Evolutionary conservation across 2,888 invertebrate species (phyloP).

Genomic region (Eubasilissa splendida): DNA sequence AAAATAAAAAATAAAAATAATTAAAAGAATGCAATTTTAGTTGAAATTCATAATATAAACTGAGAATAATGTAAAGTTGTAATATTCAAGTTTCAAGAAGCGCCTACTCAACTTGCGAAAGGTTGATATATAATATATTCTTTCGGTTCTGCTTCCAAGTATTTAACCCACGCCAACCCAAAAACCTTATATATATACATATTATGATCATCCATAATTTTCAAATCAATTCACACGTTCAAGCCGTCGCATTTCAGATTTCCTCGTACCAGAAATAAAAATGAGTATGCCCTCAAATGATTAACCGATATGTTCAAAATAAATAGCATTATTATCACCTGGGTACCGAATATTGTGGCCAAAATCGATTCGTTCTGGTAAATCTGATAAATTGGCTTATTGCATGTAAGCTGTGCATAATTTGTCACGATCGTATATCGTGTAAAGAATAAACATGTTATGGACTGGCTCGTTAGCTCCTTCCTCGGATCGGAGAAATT

Average conservation of each 20-base stretch:
- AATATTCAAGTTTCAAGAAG: too few species aligned
- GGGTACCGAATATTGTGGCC: slow-evolving; percentile 12
- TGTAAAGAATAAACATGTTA: slow-evolving; percentile 42
- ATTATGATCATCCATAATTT: slow-evolving; percentile 13
- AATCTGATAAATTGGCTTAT: slow-evolving; percentile 55
- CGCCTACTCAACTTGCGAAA: too few species aligned
- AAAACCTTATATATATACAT: too few species aligned
- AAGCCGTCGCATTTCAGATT: background rate
- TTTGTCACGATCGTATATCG: slow-evolving; percentile 41
- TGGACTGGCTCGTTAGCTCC: slow-evolving; percentile 45
- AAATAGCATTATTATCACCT: slow-evolving; percentile 34
- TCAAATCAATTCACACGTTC: slow-evolving; percentile 19
- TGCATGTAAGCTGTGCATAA: slow-evolving; percentile 54
- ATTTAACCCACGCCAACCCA: too few species aligned
- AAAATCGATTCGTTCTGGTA: slow-evolving; percentile 54
- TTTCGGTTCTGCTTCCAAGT: too few species aligned
- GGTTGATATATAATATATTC: too few species aligned
- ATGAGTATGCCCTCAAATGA: slow-evolving; percentile 13
- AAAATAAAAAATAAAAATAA: too few species aligned
- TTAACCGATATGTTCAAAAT: slow-evolving; percentile 29
- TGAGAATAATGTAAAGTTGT: too few species aligned
- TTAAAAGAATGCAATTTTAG: too few species aligned
- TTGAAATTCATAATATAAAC: too few species aligned
- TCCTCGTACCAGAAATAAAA: background rate
- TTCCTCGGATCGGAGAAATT: background rate